phyloP scores from a whole-genome alignment of 2,113 vertebrate species.

The Embiotoca jacksoni region DNA sequence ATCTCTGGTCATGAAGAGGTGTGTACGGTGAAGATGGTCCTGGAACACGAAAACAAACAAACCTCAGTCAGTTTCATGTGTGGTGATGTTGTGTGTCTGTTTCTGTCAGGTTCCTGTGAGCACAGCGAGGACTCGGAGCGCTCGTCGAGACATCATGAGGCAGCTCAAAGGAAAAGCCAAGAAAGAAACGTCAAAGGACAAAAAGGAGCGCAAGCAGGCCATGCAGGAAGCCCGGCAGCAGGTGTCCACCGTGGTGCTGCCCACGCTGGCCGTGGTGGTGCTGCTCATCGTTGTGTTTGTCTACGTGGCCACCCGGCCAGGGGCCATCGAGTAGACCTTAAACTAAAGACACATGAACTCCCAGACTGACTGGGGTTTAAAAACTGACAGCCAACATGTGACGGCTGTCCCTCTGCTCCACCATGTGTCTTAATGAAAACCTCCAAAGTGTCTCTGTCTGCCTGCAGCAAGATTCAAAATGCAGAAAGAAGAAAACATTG shows the following conservation, averaged over 20 bases:
- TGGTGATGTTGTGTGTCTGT: background rate
- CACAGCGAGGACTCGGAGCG: background rate
- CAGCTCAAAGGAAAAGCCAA: conserved; percentile 98
- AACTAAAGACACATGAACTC: conserved; percentile 11
- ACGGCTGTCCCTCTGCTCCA: conserved; percentile 1
- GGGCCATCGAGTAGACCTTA: conserved; percentile 82
- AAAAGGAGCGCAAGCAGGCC: conserved; percentile 96
- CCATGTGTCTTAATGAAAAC: conserved; percentile 39
- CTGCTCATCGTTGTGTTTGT: conserved; percentile 95
- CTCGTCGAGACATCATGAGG: conserved; percentile 86
- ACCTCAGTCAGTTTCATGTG: too few relatives aligned
- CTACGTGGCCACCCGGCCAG: conserved; percentile 94
- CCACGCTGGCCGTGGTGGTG: conserved; percentile 90
- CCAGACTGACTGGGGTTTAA: conserved; percentile 10
- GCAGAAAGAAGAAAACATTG: conserved; percentile 36
- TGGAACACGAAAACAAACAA: too few relatives aligned
- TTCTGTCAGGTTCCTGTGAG: conserved; percentile 45
- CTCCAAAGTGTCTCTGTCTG: conserved; percentile 37
- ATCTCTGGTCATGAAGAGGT: too few relatives aligned
- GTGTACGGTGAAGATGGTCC: too few relatives aligned
- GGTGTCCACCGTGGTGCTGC: conserved; percentile 93
- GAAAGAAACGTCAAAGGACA: conserved; percentile 97
- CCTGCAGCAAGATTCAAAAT: conserved; percentile 14
- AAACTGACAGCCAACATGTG: conserved; percentile 1
- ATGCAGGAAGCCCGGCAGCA: conserved; percentile 98